Evolutionary conservation across 2,797 vertebrate genomes (phyloP).

Genomic region (Trachurus trachurus): DNA sequence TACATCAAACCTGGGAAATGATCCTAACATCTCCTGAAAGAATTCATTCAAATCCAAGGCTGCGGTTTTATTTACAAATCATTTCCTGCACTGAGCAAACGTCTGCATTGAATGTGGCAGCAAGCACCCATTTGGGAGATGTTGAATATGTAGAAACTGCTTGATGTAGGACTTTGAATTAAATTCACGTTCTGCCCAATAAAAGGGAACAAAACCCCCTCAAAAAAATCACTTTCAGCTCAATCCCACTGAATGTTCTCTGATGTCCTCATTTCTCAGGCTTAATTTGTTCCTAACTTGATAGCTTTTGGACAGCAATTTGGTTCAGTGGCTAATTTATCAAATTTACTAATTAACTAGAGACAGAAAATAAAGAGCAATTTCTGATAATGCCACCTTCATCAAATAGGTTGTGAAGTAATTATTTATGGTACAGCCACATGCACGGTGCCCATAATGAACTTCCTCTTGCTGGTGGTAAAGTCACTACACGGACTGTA

Average conservation of each 20-base stretch:
- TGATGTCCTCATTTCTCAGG: constrained; percentile 64
- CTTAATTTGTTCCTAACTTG: constrained; percentile 64
- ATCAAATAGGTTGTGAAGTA: constrained; percentile 62
- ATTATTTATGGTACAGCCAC: constrained; percentile 62
- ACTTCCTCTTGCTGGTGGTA: constrained; percentile 43
- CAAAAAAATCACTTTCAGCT: constrained; percentile 32
- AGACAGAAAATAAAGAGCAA: constrained; percentile 61
- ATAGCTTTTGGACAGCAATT: constrained; percentile 71
- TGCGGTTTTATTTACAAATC: constrained; percentile 57
- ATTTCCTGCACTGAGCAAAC: constrained; percentile 30
- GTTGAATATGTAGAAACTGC: constrained; percentile 15
- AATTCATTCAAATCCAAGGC: constrained; percentile 45
- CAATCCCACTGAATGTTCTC: constrained; percentile 40
- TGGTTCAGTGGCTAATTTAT: constrained; percentile 68
- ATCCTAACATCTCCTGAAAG: constrained; percentile 41
- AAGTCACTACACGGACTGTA: constrained; percentile 43
- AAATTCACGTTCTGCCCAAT: constrained; percentile 29
- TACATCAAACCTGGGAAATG: constrained; percentile 47
- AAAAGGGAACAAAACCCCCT: constrained; percentile 32
- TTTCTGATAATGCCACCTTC: constrained; percentile 64
- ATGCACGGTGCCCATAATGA: constrained; percentile 57
- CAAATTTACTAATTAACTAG: constrained; percentile 73
- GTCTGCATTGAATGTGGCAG: constrained; percentile 19
- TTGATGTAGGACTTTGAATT: constrained; percentile 40
- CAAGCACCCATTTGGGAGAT: constrained; percentile 29